Percentiles rank a stretch among this genome's conserved stretches.
Evolutionary conservation across 2,113 vertebrate species (phyloP).

Genomic region (Myodes glareolus): DNA sequence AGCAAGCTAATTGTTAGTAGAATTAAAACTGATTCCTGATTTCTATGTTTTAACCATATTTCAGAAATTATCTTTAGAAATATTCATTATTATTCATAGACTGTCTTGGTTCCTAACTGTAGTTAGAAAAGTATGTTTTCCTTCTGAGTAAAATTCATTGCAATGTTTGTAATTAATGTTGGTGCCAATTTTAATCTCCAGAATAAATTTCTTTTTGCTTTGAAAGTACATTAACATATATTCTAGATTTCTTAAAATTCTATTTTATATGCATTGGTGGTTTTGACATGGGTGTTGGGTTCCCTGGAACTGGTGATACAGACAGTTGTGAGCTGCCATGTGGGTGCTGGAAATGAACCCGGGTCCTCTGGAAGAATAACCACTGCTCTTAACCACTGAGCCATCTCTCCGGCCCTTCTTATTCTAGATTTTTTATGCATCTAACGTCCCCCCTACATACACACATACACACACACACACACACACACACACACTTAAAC

Average conservation of each 20-base stretch:
- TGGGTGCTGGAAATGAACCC: too few relatives aligned
- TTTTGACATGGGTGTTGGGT: too few relatives aligned
- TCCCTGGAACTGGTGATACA: too few relatives aligned
- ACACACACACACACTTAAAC: not conserved
- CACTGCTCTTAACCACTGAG: too few relatives aligned
- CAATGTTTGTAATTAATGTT: slow-evolving; percentile 52
- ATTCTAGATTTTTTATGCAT: not conserved
- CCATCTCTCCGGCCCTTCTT: too few relatives aligned
- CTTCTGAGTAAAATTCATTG: slow-evolving; percentile 45
- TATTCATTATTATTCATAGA: slow-evolving; percentile 46
- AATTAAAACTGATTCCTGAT: not conserved
- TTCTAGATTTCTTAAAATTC: too few relatives aligned
- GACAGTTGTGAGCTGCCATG: too few relatives aligned
- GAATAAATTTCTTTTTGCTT: not conserved
- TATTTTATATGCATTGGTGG: too few relatives aligned
- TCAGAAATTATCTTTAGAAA: slow-evolving; percentile 41
- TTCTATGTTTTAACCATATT: slow-evolving; percentile 7
- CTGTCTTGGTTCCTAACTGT: slow-evolving; percentile 30
- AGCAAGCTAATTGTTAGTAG: not conserved
- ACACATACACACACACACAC: not conserved
- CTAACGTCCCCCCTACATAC: not conserved
- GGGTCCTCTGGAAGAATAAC: too few relatives aligned
- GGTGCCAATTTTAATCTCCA: slow-evolving; percentile 25
- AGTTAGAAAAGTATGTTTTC: slow-evolving; percentile 59
- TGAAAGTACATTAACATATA: not conserved